A percentile compares a stretch with the other conserved stretches of the same genome.
These are phyloP conservation scores for Vanessa tameamea DNA, from an alignment of 1,140 invertebrate genomes.

Conservation along the genomic window DNA sequence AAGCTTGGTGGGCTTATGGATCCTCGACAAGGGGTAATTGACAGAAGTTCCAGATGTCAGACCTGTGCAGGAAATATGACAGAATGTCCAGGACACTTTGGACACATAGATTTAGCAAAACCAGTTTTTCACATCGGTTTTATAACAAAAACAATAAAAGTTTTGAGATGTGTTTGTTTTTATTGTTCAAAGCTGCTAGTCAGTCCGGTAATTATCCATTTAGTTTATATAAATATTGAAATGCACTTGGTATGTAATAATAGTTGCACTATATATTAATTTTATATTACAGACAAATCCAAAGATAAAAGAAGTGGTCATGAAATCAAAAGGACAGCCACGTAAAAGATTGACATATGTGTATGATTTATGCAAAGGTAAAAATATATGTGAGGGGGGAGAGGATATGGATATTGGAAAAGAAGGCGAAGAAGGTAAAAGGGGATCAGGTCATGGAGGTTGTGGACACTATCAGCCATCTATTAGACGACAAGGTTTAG, in stretches of 20 bases:
- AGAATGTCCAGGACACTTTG: conserved; percentile 99
- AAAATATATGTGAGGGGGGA: conserved; percentile 98
- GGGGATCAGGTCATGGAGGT: conserved; percentile 92
- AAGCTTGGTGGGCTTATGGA: conserved; percentile 99
- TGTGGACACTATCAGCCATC: conserved; percentile 99
- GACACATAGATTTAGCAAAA: conserved; percentile 99
- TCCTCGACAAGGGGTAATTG: conserved; percentile 98
- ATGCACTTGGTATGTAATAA: neutral
- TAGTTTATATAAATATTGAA: conserved; percentile 27
- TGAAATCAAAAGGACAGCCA: conserved; percentile 98
- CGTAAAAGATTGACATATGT: conserved; percentile 96
- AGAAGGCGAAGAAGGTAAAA: conserved; percentile 86
- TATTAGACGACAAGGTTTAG: conserved; percentile 92
- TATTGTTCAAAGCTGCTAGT: conserved; percentile 98
- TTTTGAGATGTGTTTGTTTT: conserved; percentile 97
- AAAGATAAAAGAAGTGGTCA: conserved; percentile 98
- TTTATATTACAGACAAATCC: conserved; percentile 87
- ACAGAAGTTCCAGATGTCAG: conserved; percentile 95
- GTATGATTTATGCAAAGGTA: conserved; percentile 99
- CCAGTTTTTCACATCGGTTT: conserved; percentile 99
- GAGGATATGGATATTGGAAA: conserved; percentile 97
- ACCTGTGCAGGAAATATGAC: conserved; percentile 99
- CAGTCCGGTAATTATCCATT: conserved; percentile 87
- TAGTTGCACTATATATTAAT: neutral
- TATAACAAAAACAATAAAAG: conserved; percentile 98